phyloP scores from a whole-genome alignment of 2,797 vertebrate species.

The Falco novaeseelandiae region DNA sequence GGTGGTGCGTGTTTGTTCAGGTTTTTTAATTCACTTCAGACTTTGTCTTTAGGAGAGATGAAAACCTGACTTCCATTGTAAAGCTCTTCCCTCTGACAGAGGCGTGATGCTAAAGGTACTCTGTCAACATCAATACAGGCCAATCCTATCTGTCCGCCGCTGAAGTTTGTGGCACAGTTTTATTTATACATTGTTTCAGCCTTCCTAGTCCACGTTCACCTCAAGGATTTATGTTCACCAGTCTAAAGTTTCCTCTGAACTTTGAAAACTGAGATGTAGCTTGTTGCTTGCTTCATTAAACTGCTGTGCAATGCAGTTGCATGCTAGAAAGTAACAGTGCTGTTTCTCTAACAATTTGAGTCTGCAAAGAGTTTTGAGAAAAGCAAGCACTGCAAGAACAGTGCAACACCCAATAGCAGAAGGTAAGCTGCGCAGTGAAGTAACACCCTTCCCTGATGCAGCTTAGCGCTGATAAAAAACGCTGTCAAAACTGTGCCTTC shows the following conservation, averaged over 20 bases:
- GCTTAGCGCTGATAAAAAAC: not conserved
- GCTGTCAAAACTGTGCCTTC: not conserved
- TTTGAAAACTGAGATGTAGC: not conserved
- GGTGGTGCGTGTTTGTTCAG: too few species aligned
- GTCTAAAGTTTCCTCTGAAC: not conserved
- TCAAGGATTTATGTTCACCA: not conserved
- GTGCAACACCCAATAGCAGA: not conserved
- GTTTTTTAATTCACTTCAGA: not conserved
- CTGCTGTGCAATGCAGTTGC: accelerated
- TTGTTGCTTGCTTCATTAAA: not conserved
- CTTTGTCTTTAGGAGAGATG: not conserved
- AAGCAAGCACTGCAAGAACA: not conserved
- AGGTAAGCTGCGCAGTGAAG: not conserved
- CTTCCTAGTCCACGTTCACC: not conserved
- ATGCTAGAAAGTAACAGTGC: accelerated
- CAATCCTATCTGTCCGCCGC: not conserved
- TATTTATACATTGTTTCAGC: not conserved
- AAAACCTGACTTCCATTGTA: not conserved
- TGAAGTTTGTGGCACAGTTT: not conserved
- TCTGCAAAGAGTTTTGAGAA: not conserved
- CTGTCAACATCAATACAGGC: not conserved
- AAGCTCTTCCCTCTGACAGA: not conserved
- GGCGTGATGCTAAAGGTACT: not conserved
- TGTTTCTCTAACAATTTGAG: not conserved
- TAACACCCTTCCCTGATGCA: not conserved